These are phyloP conservation scores for Chironomus tentans DNA, from an alignment of 2,888 invertebrate genomes.

Conservation along the genomic window DNA sequence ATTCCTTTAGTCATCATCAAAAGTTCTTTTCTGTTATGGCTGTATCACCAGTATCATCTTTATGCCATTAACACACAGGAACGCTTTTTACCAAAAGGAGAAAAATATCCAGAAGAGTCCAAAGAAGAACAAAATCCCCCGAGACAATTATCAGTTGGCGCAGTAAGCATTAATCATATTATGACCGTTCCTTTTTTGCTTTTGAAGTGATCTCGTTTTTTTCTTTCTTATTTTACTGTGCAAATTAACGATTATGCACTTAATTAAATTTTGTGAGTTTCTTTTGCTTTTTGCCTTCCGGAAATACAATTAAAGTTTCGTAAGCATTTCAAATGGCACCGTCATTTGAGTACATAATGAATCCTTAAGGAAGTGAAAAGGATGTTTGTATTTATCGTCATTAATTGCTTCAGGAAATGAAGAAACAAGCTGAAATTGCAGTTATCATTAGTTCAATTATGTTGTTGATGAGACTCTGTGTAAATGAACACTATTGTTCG, in stretches of 20 bases:
- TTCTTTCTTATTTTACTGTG: neutral
- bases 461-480: too few relatives aligned
- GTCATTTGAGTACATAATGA: neutral
- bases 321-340: neutral
- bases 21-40: too few relatives aligned
- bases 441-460: too few relatives aligned
- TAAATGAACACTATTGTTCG: too few relatives aligned
- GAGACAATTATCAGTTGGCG: slow-evolving; percentile 17
- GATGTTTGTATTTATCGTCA: neutral
- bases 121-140: neutral
- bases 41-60: too few relatives aligned
- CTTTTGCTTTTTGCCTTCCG: neutral
- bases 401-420: too few relatives aligned
- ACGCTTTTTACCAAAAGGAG: too few relatives aligned
- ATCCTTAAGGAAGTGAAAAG: neutral
- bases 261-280: neutral
- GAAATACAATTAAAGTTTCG: neutral
- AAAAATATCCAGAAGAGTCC: neutral
- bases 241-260: slow-evolving; percentile 16
- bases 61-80: too few relatives aligned
- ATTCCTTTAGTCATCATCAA: too few relatives aligned
- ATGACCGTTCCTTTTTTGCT: neutral
- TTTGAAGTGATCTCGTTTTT: neutral
- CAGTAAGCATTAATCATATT: slow-evolving; percentile 11
- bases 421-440: too few relatives aligned